These are phyloP conservation scores for Thripadectes ignobilis DNA, from an alignment of 2,797 vertebrate genomes.

Conservation along the genomic window DNA sequence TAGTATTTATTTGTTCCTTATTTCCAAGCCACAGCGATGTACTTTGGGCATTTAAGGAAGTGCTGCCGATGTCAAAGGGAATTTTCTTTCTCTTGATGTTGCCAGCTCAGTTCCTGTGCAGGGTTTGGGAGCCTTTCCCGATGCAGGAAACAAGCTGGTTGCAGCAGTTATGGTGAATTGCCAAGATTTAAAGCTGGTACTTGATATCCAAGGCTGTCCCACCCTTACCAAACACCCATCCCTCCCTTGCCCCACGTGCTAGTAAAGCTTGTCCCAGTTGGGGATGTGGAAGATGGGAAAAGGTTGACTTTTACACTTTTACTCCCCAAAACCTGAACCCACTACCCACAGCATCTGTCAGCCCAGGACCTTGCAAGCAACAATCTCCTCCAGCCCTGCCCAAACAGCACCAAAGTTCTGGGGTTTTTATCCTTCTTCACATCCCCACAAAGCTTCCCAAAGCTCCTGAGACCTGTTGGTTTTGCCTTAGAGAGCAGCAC, in stretches of 20 bases:
- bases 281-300: background rate
- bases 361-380: background rate
- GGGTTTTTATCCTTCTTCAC: background rate
- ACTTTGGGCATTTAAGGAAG: background rate
- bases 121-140: background rate
- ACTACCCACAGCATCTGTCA: background rate
- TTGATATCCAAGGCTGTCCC: background rate
- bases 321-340: background rate
- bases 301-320: background rate
- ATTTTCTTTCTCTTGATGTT: background rate
- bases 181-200: background rate
- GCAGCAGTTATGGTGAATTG: background rate
- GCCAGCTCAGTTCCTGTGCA: background rate
- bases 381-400: background rate
- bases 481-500: background rate
- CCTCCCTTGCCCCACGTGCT: fast-evolving
- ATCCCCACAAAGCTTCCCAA: background rate
- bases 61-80: background rate
- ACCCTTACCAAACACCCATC: background rate
- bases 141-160: background rate
- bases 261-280: fast-evolving
- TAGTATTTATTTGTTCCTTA: constrained; percentile 31
- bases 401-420: background rate
- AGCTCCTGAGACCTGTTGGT: background rate
- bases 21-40: background rate